phyloP scores from a whole-genome alignment of 2,113 vertebrate genomes.

The Mobula hypostoma region DNA sequence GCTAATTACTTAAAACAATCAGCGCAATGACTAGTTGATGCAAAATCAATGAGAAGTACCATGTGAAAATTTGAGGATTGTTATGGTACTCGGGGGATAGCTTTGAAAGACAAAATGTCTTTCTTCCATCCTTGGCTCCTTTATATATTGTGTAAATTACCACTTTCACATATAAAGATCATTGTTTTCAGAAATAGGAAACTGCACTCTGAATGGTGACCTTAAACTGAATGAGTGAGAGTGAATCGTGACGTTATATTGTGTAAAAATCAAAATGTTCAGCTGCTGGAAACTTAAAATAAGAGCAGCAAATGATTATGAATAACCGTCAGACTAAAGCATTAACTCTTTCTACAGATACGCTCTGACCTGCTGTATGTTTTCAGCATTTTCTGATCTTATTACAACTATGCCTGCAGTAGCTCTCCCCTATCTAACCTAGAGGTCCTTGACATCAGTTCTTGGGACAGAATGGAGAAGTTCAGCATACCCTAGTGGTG shows the following conservation, averaged over 20 bases:
- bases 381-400: too few species aligned
- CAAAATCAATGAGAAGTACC: not conserved
- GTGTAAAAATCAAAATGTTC: too few species aligned
- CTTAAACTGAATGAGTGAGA: too few species aligned
- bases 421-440: not conserved
- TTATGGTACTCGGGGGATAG: not conserved
- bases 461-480: not conserved
- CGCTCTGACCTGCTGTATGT: too few species aligned
- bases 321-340: too few species aligned
- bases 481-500: not conserved
- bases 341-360: too few species aligned
- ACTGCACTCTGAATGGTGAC: not conserved
- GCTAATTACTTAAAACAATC: not conserved
- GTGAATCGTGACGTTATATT: not conserved
- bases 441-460: not conserved
- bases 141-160: not conserved
- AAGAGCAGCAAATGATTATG: too few species aligned
- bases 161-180: not conserved
- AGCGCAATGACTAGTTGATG: not conserved
- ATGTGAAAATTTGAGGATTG: not conserved
- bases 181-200: not conserved
- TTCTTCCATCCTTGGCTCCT: not conserved
- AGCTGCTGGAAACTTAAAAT: too few species aligned
- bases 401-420: not conserved
- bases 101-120: not conserved